These are phyloP conservation scores for Gallinago undulata DNA, from an alignment of 2,113 vertebrate genomes.

Conservation along the genomic window DNA sequence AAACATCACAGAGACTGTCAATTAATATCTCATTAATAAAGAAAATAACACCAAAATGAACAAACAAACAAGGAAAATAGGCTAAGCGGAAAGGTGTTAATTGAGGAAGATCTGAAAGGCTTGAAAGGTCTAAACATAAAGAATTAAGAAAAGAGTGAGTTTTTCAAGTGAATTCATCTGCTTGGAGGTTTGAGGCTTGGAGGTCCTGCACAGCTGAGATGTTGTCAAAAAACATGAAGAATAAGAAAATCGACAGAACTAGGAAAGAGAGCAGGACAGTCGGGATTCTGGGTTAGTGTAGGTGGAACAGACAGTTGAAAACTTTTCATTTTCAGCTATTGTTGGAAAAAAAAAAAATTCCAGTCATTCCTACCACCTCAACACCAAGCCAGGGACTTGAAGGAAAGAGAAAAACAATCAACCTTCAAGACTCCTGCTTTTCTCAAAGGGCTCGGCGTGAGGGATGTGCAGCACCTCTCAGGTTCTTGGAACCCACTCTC, in stretches of 20 bases:
- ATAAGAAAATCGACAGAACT: not conserved
- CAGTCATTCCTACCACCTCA: not conserved
- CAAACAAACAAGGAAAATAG: slow-evolving; percentile 41
- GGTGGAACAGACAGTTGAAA: not conserved
- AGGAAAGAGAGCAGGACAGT: not conserved
- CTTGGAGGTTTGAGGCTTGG: not conserved
- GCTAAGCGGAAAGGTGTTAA: slow-evolving; percentile 61
- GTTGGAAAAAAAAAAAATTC: not conserved
- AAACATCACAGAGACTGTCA: slow-evolving; percentile 40
- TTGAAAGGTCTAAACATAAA: slow-evolving; percentile 41
- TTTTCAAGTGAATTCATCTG: not conserved
- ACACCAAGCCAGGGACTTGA: not conserved
- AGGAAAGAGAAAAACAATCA: not conserved
- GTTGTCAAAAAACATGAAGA: not conserved
- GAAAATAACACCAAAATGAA: slow-evolving; percentile 56
- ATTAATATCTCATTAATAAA: slow-evolving; percentile 63
- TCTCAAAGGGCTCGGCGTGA: not conserved
- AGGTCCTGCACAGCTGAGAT: not conserved
- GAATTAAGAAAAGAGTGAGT: not conserved
- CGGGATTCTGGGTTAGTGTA: not conserved
- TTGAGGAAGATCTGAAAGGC: slow-evolving; percentile 42
- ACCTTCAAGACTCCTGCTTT: not conserved
- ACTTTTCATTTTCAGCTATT: not conserved
- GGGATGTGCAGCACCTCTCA: accelerated
- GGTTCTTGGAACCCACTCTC: not conserved